Base-by-base conservation (phyloP, 2,888 invertebrate genomes). In the Thecophora atra region DNA sequence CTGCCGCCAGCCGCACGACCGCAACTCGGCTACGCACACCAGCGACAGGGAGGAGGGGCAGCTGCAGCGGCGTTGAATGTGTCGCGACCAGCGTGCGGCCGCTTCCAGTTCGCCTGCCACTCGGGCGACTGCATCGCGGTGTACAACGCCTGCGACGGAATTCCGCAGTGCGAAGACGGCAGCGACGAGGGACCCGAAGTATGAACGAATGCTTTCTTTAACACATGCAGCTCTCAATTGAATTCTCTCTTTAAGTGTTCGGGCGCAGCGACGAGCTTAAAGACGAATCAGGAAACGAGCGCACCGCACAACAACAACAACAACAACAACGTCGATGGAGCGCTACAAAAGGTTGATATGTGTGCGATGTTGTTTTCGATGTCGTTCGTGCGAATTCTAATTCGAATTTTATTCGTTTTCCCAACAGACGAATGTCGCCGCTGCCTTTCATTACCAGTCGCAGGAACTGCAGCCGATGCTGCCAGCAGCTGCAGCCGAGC, bases 131-230 rank as follows among this genome's bases (percentile, higher is more conserved):
- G 97, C 85, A 95, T 98, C 80, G 97, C 96, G 7, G 90, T 97
- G 79, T 98, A 98, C 88, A 97, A 98, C 87, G 96, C 94, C 11
- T 98, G 97, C 82, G 96, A 97, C 86, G 96, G 96, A 68, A 94
- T 98, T 79, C 92, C 95, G 30, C 96, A 97, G 87, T 96, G 95
- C 86, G 90, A 93, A 2, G 97, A 97, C 88, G 95, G 93, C 77
- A 96, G 95, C 83, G 97, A 97, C 86, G 97, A 97, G 87, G 94
- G 93, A 66, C 91, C 93, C 37, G 95, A 95, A 87, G 54, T 66
- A 26, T 4, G 56, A 51, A 37, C 7, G 11, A 54, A 11, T n/a
- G 7, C 2, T 58, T 24, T 26, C 4, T 2, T 13, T 28, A n/a
- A 47, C 6, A n/a, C n/a, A 26, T 52, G 8, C 51, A 8, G 30